Evolutionary conservation across 2,797 vertebrate genomes (phyloP).

Genomic region (Bradypodion pumilum): DNA sequence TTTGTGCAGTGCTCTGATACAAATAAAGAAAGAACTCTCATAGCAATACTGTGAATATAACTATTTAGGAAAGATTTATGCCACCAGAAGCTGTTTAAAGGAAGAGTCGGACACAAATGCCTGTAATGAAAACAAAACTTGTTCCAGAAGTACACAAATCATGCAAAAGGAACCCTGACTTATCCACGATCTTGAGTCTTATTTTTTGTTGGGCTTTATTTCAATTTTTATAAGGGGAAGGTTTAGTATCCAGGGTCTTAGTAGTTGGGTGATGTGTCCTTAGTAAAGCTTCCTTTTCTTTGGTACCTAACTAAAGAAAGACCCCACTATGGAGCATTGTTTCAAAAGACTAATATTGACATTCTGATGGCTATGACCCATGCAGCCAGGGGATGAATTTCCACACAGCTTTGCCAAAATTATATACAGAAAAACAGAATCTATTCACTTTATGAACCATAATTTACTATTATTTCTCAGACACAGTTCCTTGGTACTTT

Average conservation of each 20-base stretch:
- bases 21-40: too few species aligned
- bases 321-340: conserved; percentile 44
- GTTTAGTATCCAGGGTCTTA: neutral
- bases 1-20: too few species aligned
- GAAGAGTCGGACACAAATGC: neutral
- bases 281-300: neutral
- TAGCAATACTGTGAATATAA: neutral
- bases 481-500: conserved; percentile 71
- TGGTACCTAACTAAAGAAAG: neutral
- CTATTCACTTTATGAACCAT: conserved; percentile 70
- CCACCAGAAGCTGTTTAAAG: neutral
- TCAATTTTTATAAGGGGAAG: neutral
- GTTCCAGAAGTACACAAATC: neutral
- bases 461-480: conserved; percentile 70
- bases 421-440: conserved; percentile 61
- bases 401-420: conserved; percentile 64
- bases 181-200: neutral
- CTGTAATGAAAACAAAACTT: neutral
- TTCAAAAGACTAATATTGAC: conserved; percentile 52
- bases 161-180: neutral
- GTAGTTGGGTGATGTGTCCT: neutral
- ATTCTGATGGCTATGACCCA: conserved; percentile 59
- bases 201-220: neutral
- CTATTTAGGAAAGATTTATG: neutral
- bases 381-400: conserved; percentile 12